Evolutionary conservation across 1,140 invertebrate species (phyloP), one percentile per base, ranked within the genome.

Genomic region (Stenopsyche tienmushanensis): DNA sequence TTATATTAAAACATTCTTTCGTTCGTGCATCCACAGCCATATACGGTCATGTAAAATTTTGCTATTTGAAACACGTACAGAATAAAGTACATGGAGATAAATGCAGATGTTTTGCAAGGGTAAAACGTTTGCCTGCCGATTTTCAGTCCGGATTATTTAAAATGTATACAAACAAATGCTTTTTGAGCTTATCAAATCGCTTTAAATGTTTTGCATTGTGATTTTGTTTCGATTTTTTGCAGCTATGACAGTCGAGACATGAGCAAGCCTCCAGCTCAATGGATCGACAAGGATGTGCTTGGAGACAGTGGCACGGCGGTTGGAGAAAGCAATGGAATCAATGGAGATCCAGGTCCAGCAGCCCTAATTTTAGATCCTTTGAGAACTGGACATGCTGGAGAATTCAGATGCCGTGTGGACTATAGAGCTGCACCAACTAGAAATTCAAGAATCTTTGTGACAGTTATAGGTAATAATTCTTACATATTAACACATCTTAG

Each of bases 371-470:
- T 93, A 60, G 88, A 91, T 64, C 85, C 88, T 72, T 86, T 91
- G 8, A 77, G 85, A 53, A 83, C 87, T 63, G 80, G 80, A 42
- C 90, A 92, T 76, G 86, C 87, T 62, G 90, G 89, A 10, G 83
- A 90, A 62, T 92, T 90, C 76, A 83, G 88, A 41, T 92, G 89
- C 75, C 79, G 88, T 59, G 90, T 93, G 15, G 92, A 94, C 75
- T 94, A 92, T 74, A 84, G 86, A 58, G 85, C 89, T 68, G 90
- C 89, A 41, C 91, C 90, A 0, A 93, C 91, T 25, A 85, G 86
- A 67, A 93, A 92, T 75, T 86, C 86, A 71, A 89, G 89, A 72
- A 85, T 92, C 67, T 82, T 88, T 68, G 83, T 94, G 67, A 86
- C 85, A 69, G 86, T 94, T 69, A 90, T 93, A 70, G 89, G 92